Base-by-base conservation (phyloP, 2,797 vertebrate species). In the Malacoraja senta region DNA sequence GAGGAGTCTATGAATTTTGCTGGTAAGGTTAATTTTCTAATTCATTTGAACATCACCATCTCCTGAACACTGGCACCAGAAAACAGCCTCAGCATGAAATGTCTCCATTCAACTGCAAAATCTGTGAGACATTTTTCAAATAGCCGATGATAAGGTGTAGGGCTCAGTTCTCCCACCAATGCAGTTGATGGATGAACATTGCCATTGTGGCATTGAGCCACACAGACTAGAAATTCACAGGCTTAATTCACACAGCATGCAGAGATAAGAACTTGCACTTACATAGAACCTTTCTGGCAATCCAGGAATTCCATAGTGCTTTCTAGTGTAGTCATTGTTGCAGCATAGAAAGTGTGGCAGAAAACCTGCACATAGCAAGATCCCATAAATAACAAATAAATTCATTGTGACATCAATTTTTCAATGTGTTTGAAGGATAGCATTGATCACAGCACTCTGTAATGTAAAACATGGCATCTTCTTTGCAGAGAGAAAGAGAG, bases 11-110 rank as follows among this genome's bases (percentile, higher is more conserved):
- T 88, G 84, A 68, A 65, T 88, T 88, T 61, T 65, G 84, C 84
- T 88, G 84, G 84, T 65, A 19, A 88, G 84, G n/a, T 88, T 88
- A 88, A 68, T 65, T 88, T 65, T 35, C 32, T 65, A 65, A 65
- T 88, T 61, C 83, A 65, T 86, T n/a, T 32, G 61, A 65, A 63
- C 61, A 68, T 32, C 61, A 2, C 84, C 19, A 88, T 32, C n/a
- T 32, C 84, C 61, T 9, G 84, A 88, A 65, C 84, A 68, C 84
- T 65, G 61, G 84, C 61, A 65, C n/a, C n/a, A 21, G 84, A 35
- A 68, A 65, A 88, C 61, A 88, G 8, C 84, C 84, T 88, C 61
- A 88, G 61, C 61, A 35, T 88, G 84, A 88, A 88, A 35, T 35
- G 65, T 68, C 15, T 88, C 84, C 61, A 32, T 88, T 68, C 84